Base-by-base conservation (phyloP, 92 coral and sea anemone genomes). In the Parazoanthus atlanticus region DNA sequence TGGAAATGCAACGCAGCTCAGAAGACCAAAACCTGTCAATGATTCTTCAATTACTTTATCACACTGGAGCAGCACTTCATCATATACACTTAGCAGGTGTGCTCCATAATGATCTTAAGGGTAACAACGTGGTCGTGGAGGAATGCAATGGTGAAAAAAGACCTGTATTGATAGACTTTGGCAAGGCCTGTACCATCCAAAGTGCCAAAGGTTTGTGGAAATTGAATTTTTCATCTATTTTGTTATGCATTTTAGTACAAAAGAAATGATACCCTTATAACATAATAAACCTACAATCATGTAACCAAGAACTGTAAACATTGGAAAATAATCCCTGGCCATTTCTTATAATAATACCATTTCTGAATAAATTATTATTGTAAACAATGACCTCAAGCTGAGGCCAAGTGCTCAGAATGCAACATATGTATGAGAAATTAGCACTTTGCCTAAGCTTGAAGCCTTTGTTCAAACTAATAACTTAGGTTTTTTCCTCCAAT, bases 111-210 rank as follows among this genome's bases (percentile, higher is more conserved):
- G 92, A 92, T 78, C 38, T 89, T 5, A 74, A 89, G 65, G 82
- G 90, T 16, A 92, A 92, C 74, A 92, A 92, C 56, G 65, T 89
- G 67, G 92, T 92, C 32, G 78, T 86, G 30, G 94, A 92, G 34
- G 90, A 61, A 38, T 58, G 17, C 15, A 28, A 76, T 28, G 89
- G 87, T 29, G 71, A 49, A 79, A 88, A 90, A 33, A 88, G 81
- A 47, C 73, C 88, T 71, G 88, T 92, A 10, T 16, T 89, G 30
- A 89, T 92, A 34, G 94, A 92, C 76, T 92, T 92, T 86, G 90
- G 94, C 21, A 89, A 89, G 41, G 94, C 92, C 29, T 85, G 88
- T 47, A 70, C 78, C 41, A 34, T 74, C 54, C 9, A 28, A 70
- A 78, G 89, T 23, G 88, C 83, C 11, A 79, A 73, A 89, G 86